Evolutionary conservation across 2,113 vertebrate genomes (phyloP), one percentile per base, ranked within the genome.

Genomic region (Xiphophorus couchianus): DNA sequence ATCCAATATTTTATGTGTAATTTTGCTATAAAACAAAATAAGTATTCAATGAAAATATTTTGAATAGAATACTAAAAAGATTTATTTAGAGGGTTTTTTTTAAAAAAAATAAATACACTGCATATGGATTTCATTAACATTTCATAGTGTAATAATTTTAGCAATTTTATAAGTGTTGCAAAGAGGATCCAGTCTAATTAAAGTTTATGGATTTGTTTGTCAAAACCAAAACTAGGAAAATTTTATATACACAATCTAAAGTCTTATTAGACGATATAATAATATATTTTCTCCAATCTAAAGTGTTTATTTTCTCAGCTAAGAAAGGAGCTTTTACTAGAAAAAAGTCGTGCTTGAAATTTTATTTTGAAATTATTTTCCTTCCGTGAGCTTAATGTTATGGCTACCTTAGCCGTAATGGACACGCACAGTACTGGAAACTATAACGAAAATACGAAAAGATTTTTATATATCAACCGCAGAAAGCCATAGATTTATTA

Each of bases 351-450:
- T 35, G 35, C 35, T 35, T 35, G 35, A 10, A 3, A 37, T 4
- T 78, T 86, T 91, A 84, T 66, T 88, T 81, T 85, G 89, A 83
- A 83, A n/a, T 3, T 10, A 0, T 1, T 4, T 29, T 62, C 1
- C 15, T 54, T 60, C 25, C 27, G 7, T 8, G 6, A 25, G 13
- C 37, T n/a, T 39, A 5, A n/a, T 22, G 42, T 66, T 71, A 1
- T 25, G 14, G 60, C 19, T 77, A 76, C 0, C 61, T 85, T 88
- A 66, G 86, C 48, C 0, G 6, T 37, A 25, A 68, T 7, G 2
- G n/a, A 48, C 17, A 51, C 1, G 37, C n/a, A 19, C 37, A 1
- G 73, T 67, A 27, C 69, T 74, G 68, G 62, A 73, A 17, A 74
- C 83, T 76, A 58, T 25, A 74, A 35, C 54, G 11, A 33, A 63